These are phyloP conservation scores for Pyrocephalus nanus DNA, from an alignment of 2,797 vertebrate species.

Conservation along the genomic window DNA sequence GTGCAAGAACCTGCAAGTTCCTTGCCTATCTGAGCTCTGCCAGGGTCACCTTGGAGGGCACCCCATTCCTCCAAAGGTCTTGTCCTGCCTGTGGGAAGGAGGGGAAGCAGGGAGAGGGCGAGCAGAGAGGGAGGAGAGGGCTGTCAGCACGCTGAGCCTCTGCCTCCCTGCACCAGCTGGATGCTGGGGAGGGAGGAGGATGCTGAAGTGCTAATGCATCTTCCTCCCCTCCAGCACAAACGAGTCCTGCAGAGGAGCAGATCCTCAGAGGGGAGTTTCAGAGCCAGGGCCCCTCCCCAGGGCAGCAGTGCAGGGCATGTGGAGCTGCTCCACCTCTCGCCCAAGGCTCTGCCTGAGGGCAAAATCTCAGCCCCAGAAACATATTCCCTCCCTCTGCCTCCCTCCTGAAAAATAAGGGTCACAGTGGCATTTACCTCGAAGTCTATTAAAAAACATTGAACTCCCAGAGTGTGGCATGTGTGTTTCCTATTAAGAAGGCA, in stretches of 20 bases:
- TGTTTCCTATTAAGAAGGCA: constrained; percentile 65
- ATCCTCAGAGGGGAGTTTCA: not conserved
- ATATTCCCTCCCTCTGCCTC: not conserved
- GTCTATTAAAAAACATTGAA: constrained; percentile 32
- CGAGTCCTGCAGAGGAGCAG: not conserved
- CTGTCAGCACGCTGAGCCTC: not conserved
- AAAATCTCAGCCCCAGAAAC: constrained; percentile 14
- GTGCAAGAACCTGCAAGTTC: not conserved
- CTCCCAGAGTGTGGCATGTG: constrained; percentile 48
- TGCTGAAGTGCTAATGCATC: not conserved
- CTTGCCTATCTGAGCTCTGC: not conserved
- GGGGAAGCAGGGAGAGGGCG: not conserved
- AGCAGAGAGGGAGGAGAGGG: not conserved
- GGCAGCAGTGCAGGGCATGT: not conserved
- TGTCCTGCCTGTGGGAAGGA: not conserved
- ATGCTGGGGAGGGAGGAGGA: not conserved
- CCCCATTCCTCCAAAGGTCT: not conserved
- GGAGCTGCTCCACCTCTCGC: constrained; percentile 40
- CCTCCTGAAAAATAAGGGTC: constrained; percentile 33
- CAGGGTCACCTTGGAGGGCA: not conserved
- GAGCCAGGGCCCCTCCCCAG: not conserved
- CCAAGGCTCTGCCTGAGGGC: constrained; percentile 53
- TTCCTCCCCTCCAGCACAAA: constrained; percentile 22
- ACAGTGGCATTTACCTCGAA: constrained; percentile 45
- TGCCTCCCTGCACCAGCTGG: not conserved